Conservation (phyloP, 2,888 invertebrate genomes). For the Brachycybe producta region DNA sequence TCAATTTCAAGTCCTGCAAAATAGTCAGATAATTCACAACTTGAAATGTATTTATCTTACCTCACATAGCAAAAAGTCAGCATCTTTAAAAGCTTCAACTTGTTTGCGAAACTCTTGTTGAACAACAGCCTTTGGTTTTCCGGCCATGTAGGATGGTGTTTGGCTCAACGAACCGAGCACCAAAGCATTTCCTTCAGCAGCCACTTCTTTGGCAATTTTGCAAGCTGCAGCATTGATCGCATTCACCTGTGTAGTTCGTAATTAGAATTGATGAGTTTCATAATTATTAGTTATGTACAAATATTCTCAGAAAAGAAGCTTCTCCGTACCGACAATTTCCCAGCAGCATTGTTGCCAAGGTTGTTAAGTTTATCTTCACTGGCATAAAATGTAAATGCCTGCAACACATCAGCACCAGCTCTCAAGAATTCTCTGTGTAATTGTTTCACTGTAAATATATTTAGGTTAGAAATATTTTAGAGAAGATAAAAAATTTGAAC, state of each 20-base stretch:
- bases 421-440: constrained; percentile 35
- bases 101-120: constrained; percentile 32
- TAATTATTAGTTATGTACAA: no score
- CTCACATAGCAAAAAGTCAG: constrained; percentile 35
- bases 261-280: neutral
- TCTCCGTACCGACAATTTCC: constrained; percentile 26
- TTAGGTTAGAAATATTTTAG: neutral
- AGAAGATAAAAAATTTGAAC: no score
- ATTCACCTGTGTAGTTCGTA: constrained; percentile 12
- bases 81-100: constrained; percentile 32
- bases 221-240: constrained; percentile 34
- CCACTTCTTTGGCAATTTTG: constrained; percentile 31
- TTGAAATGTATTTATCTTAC: constrained; percentile 26
- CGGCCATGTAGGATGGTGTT: constrained; percentile 32
- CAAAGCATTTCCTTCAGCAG: constrained; percentile 32
- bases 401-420: constrained; percentile 35
- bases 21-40: no score
- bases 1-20: no score
- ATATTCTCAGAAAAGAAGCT: no score
- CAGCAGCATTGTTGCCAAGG: constrained; percentile 30
- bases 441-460: constrained; percentile 28
- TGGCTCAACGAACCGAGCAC: constrained; percentile 33
- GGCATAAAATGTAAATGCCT: constrained; percentile 37
- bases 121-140: constrained; percentile 28
- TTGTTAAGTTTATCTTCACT: constrained; percentile 36